phyloP scores from a whole-genome alignment of 2,888 invertebrate species.

The Thecocarcelia acutangulata region DNA sequence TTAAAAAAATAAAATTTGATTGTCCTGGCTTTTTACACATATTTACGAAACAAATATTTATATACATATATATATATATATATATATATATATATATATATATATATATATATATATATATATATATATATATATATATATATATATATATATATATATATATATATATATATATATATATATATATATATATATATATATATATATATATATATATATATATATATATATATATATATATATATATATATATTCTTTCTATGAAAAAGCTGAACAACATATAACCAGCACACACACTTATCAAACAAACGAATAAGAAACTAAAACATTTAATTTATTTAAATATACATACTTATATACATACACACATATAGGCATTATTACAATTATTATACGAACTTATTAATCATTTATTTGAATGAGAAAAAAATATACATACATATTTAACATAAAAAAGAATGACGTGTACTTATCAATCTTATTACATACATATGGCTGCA shows the following conservation, averaged over 20 bases:
- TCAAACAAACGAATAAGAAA: conserved; percentile 22
- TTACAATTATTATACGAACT: conserved; percentile 43
- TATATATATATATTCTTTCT: conserved; percentile 27
- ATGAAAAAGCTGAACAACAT: conserved; percentile 31
- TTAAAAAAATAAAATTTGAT: conserved; percentile 62
- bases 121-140: conserved; percentile 51
- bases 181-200: conserved; percentile 48
- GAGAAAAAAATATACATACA: conserved; percentile 18
- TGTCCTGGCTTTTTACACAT: conserved; percentile 70
- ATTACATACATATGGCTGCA: conserved; percentile 30
- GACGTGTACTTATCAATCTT: conserved; percentile 42
- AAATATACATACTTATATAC: conserved; percentile 66
- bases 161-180: conserved; percentile 48
- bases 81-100: no score
- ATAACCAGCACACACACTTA: conserved; percentile 31
- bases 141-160: conserved; percentile 40
- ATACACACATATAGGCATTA: conserved; percentile 47
- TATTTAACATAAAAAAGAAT: conserved; percentile 7
- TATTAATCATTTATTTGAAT: conserved; percentile 21
- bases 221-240: conserved; percentile 45
- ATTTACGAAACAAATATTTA: conserved; percentile 64
- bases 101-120: no score
- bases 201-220: conserved; percentile 47
- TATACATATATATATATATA: conserved; percentile 40
- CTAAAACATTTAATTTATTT: conserved; percentile 69